Evolutionary conservation across 1,140 invertebrate genomes (phyloP), one percentile per base, ranked within the genome.

Genomic region (Lordiphosa mommai): DNA sequence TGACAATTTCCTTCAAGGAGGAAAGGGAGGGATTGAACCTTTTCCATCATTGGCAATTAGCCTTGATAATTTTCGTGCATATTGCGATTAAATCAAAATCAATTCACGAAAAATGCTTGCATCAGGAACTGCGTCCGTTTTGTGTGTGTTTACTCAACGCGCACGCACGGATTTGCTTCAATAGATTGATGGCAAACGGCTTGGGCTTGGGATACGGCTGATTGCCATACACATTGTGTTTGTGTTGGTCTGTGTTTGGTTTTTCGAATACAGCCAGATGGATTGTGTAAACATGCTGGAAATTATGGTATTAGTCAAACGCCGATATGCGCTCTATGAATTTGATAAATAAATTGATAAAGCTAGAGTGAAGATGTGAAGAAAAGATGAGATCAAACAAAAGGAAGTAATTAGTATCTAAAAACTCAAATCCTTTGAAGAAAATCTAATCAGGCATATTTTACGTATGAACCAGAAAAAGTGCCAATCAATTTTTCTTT

Each of bases 241-340:
- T 64, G 41, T 23, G 20, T 23, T 23, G 20, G 40, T 72, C 43
- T 72, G 53, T 66, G 69, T 67, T 61, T 72, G 47, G 55, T 64
- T 61, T 46, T 47, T 61, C 44, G 60, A 80, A 87, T 87, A 74
- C 63, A 80, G 85, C 80, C 85, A 87, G 85, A 87, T 87, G 85
- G 79, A 87, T 85, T 87, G 74, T 85, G 85, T 87, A 87, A 87
- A 87, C 79, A 87, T 57, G 72, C 29, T 73, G 47, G 67, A 82
- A 84, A 82, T 82, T 84, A 82, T 82, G 77, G 77, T 61, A 84
- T 77, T 82, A 77, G 66, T 7, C 40, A 43, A 23, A n/a, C 17
- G 14, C 3, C 40, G 40, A 23, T 23, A 23, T 23, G 20, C 17
- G 7, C 27, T 43, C 10, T n/a, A 43, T 27, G 20, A 6, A 23